phyloP scores from a whole-genome alignment of 2,888 invertebrate genomes.

The Teleiodes luculella region DNA sequence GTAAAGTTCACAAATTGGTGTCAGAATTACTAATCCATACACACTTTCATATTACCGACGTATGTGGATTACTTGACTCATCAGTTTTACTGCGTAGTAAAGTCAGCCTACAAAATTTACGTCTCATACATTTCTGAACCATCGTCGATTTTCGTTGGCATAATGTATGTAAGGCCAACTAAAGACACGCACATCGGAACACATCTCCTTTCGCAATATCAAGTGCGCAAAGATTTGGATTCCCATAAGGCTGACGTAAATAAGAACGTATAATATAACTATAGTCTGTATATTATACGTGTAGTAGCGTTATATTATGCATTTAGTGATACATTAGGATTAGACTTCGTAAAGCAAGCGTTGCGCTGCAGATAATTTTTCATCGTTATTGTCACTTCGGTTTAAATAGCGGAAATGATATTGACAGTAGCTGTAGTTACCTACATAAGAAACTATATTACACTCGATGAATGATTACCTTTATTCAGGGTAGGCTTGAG shows the following conservation, averaged over 20 bases:
- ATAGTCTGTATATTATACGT: slow-evolving; percentile 64
- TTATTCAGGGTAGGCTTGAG: too few species aligned
- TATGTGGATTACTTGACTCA: neutral
- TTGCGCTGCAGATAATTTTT: neutral
- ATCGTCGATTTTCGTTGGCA: neutral
- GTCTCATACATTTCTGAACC: neutral
- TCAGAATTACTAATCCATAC: too few species aligned
- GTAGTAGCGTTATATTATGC: slow-evolving; percentile 68
- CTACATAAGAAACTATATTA: too few species aligned
- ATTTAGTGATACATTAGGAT: slow-evolving; percentile 55
- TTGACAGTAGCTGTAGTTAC: too few species aligned
- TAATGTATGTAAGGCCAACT: neutral
- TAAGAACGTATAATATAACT: slow-evolving; percentile 65
- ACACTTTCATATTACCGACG: too few species aligned
- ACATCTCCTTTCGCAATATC: neutral
- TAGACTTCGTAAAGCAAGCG: neutral
- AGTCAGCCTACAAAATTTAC: slow-evolving; percentile 2
- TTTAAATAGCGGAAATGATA: too few species aligned
- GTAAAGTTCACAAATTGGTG: too few species aligned
- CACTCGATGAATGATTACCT: too few species aligned
- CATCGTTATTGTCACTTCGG: too few species aligned
- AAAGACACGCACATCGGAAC: slow-evolving; percentile 3
- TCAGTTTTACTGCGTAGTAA: neutral
- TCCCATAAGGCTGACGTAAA: slow-evolving; percentile 52
- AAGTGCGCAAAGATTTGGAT: slow-evolving; percentile 14